Percentiles rank a stretch among this genome's conserved stretches.
Evolutionary conservation across 2,113 vertebrate genomes (phyloP).

Genomic region (Callipepla californica): DNA sequence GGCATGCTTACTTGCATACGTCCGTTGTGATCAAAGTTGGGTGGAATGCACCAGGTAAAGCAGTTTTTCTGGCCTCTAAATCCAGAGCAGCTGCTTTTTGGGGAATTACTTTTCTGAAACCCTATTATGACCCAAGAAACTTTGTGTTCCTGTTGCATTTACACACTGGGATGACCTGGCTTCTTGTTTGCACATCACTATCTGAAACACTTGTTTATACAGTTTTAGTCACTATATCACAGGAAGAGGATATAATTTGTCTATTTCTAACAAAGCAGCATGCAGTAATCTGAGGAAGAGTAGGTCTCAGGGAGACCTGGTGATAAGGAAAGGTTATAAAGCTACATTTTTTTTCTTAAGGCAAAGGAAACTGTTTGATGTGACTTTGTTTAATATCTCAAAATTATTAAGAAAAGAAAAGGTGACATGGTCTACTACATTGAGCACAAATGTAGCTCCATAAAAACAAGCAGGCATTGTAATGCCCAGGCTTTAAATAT

Average conservation of each 20-base stretch:
- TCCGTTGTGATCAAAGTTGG: background rate
- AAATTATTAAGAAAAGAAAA: background rate
- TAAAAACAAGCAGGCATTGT: background rate
- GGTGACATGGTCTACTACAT: background rate
- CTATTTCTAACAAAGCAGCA: slow-evolving; percentile 4
- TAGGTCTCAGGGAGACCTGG: background rate
- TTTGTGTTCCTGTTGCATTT: background rate
- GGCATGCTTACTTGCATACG: background rate
- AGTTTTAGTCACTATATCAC: slow-evolving; percentile 31
- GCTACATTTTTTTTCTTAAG: background rate
- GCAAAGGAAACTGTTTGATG: background rate
- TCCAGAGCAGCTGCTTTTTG: background rate
- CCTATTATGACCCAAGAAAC: background rate
- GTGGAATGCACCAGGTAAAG: background rate
- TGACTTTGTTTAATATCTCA: background rate
- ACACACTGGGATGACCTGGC: background rate
- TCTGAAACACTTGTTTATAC: slow-evolving; percentile 20
- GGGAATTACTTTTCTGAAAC: background rate
- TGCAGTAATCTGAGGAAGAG: background rate
- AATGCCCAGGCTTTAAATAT: background rate
- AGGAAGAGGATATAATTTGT: slow-evolving; percentile 59
- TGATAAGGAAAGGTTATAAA: slow-evolving; percentile 31
- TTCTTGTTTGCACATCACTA: background rate
- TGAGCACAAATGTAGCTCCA: background rate
- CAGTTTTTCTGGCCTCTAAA: background rate